phyloP scores from a whole-genome alignment of 2,113 vertebrate genomes.

The Epinephelus fuscoguttatus region DNA sequence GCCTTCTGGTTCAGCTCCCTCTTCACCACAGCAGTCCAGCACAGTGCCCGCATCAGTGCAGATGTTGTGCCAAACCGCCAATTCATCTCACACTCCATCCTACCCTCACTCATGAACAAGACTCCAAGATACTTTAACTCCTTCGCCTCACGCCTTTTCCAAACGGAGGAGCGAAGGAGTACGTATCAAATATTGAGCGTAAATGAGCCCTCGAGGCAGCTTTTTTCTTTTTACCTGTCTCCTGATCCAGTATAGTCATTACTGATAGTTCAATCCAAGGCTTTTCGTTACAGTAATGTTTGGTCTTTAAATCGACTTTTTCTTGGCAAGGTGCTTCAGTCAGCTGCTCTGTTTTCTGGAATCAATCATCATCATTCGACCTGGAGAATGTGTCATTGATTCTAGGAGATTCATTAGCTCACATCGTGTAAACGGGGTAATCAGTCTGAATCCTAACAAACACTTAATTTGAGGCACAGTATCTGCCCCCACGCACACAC shows the following conservation, averaged over 20 bases:
- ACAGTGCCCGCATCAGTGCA: too few relatives aligned
- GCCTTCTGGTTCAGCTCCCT: too few relatives aligned
- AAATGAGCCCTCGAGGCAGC: too few relatives aligned
- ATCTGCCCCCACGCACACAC: not conserved
- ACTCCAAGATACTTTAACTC: too few relatives aligned
- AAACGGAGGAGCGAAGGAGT: too few relatives aligned
- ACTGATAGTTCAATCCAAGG: slow-evolving; percentile 16
- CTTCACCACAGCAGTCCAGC: too few relatives aligned
- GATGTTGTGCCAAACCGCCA: too few relatives aligned
- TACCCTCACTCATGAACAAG: too few relatives aligned
- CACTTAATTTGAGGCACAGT: slow-evolving; percentile 6
- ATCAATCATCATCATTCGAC: slow-evolving; percentile 57
- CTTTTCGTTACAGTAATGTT: slow-evolving; percentile 20
- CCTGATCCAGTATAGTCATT: slow-evolving; percentile 3
- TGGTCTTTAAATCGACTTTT: slow-evolving; percentile 21
- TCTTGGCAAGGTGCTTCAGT: slow-evolving; percentile 15
- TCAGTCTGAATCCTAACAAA: slow-evolving; percentile 37
- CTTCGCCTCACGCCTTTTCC: too few relatives aligned
- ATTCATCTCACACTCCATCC: too few relatives aligned
- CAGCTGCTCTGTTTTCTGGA: slow-evolving; percentile 26
- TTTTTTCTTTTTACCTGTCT: not conserved
- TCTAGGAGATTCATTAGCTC: slow-evolving; percentile 52
- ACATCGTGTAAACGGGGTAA: slow-evolving; percentile 28
- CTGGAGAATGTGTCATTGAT: slow-evolving; percentile 55
- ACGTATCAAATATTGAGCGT: too few relatives aligned